These are phyloP conservation scores for Plectus sambesii DNA, from an alignment of 1,140 invertebrate species.

Conservation along the genomic window DNA sequence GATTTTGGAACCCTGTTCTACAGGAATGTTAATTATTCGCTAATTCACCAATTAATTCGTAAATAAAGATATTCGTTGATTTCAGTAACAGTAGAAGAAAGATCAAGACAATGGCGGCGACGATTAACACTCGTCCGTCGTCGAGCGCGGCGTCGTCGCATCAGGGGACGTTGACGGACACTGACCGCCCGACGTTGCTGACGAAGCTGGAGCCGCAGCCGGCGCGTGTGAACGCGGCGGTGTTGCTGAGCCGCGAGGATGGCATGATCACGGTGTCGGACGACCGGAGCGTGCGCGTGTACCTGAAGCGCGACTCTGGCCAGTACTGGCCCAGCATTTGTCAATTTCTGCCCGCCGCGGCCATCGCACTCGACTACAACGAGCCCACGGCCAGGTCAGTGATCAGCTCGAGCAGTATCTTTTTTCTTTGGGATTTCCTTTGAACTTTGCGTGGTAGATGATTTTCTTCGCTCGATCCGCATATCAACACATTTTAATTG, in stretches of 20 bases:
- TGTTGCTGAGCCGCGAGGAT: conserved; percentile 81
- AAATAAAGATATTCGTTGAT: too few species aligned
- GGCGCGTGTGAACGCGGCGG: conserved; percentile 52
- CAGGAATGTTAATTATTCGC: too few species aligned
- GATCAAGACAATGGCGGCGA: conserved; percentile 27
- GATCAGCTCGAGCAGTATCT: neutral
- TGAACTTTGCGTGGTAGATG: too few species aligned
- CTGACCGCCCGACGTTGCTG: too few species aligned
- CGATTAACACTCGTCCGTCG: conserved; percentile 28
- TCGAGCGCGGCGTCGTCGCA: too few species aligned
- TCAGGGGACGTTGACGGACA: too few species aligned
- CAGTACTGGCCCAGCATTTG: conserved; percentile 98
- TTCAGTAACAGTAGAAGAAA: too few species aligned
- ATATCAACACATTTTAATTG: too few species aligned
- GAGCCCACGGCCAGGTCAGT: conserved; percentile 46
- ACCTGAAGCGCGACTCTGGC: conserved; percentile 92
- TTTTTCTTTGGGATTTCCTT: conserved; percentile 9
- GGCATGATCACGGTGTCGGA: conserved; percentile 92
- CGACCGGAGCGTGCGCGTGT: conserved; percentile 91
- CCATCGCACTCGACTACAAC: conserved; percentile 30
- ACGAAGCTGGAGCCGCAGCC: conserved; percentile 33
- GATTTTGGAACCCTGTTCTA: too few species aligned
- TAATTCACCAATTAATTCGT: too few species aligned
- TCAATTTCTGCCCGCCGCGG: conserved; percentile 66
- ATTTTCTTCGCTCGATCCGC: too few species aligned